phyloP scores from a whole-genome alignment of 2,797 vertebrate species.

The Peromyscus aztecus region DNA sequence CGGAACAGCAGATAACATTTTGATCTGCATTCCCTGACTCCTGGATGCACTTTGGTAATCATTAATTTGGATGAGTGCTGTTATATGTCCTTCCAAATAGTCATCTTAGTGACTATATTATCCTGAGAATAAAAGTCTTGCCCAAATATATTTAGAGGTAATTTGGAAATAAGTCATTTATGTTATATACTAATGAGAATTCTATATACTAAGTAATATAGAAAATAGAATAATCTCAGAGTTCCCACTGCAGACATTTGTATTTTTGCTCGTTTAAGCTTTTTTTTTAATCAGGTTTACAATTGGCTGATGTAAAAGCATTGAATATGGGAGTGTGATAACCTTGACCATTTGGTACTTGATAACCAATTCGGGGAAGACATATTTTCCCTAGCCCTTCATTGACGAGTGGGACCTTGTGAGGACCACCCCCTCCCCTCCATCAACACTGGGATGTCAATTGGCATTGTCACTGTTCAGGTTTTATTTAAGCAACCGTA shows the following conservation, averaged over 20 bases:
- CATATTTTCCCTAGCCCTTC: neutral
- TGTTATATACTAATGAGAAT: slow-evolving; percentile 18
- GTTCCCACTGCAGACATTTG: neutral
- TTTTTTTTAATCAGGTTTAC: neutral
- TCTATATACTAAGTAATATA: neutral
- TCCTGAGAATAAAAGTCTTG: neutral
- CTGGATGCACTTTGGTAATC: neutral
- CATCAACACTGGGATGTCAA: neutral
- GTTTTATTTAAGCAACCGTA: neutral
- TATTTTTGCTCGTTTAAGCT: neutral
- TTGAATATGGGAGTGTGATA: neutral
- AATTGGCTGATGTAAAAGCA: neutral
- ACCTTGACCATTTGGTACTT: neutral
- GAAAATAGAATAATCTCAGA: slow-evolving; percentile 31
- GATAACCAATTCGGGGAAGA: neutral
- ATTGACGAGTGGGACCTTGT: neutral
- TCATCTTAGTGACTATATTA: slow-evolving; percentile 20
- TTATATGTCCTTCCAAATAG: neutral
- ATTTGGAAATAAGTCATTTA: neutral
- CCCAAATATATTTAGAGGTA: slow-evolving; percentile 30
- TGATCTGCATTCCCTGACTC: neutral
- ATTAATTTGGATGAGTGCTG: neutral
- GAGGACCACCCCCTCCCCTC: neutral
- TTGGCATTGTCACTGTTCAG: too few species aligned
- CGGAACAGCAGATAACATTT: neutral